Evolutionary conservation across 1,140 invertebrate species (phyloP), one percentile per base, ranked within the genome.

Genomic region (Paramacrobiotus metropolitanus): DNA sequence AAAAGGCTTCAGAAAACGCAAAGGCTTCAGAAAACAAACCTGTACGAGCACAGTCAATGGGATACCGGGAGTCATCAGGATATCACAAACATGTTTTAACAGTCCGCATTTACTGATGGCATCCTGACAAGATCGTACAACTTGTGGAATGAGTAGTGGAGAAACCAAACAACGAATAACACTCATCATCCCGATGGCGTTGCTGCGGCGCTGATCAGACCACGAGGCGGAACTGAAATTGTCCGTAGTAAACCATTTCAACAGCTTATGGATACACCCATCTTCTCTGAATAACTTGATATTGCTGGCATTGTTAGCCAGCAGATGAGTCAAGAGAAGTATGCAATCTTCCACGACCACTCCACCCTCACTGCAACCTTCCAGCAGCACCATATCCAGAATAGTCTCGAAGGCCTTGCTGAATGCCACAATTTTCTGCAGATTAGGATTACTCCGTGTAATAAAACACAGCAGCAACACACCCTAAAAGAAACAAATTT

Each of bases 391-490:
- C 30, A 98, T 90, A 69, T 90, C 86, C 67, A 97, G 86, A 34
- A 99, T 76, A 65, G 86, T 79, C 74, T 97, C 92, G 73, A 97
- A 99, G 0, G 89, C 90, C 77, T 95, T 97, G 76, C 99, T 92
- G 76, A 97, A 99, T 0, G 92, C 94, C 2, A 99, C 90, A 68
- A 99, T 96, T 76, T 99, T 98, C 73, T 99, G 95, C 67, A 99
- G 92, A 72, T 95, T 95, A 0, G 89, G 85, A 77, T 98, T 97
- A 2, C 83, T 83, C 75, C 90, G 90, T 0, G 91, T 96, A 59
- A 99, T 74, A 69, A 92, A 84, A 65, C 87, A 87, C 0, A 99
- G 75, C n/a, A 98, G 74, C 2, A 98, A 73, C 18, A 99, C 74
- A 1, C 87, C 81, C 81, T 83, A 64, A 18, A 69, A 65, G 29